A percentile compares a stretch with the other conserved stretches of the same genome.
phyloP scores from a whole-genome alignment of 2,888 invertebrate genomes.

The Nymphalis urticae region DNA sequence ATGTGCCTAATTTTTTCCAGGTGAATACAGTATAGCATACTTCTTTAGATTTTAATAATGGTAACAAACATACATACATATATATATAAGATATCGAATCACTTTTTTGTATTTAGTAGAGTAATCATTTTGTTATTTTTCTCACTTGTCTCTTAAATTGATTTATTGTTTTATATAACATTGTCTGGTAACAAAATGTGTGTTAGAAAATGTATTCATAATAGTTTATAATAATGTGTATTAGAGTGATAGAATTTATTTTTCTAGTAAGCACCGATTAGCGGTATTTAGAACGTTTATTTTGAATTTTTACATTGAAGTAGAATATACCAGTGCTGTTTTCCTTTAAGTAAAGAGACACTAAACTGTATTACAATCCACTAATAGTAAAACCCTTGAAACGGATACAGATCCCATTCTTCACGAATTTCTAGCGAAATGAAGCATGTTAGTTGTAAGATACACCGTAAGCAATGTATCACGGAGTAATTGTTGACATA shows the following conservation, averaged over 20 bases:
- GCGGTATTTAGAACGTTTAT: conserved; percentile 68
- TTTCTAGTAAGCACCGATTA: conserved; percentile 64
- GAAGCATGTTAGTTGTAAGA: conserved; percentile 72
- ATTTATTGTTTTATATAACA: conserved; percentile 46
- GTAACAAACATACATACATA: conserved; percentile 51
- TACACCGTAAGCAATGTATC: conserved; percentile 62
- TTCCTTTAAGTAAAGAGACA: conserved; percentile 56
- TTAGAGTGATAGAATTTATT: conserved; percentile 66
- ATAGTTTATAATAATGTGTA: conserved; percentile 54
- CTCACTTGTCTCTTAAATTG: conserved; percentile 60
- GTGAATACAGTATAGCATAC: conserved; percentile 49
- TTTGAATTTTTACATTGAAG: conserved; percentile 54
- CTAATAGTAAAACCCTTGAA: conserved; percentile 50
- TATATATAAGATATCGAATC: conserved; percentile 48
- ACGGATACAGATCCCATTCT: conserved; percentile 49
- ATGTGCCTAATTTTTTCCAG: conserved; percentile 60
- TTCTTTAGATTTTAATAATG: conserved; percentile 54
- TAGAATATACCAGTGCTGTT: conserved; percentile 58
- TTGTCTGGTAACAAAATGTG: conserved; percentile 63
- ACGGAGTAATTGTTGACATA: conserved; percentile 60
- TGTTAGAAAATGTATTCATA: conserved; percentile 57
- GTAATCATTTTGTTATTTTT: conserved; percentile 54
- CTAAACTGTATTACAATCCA: conserved; percentile 52
- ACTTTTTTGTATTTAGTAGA: conserved; percentile 55
- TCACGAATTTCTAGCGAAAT: conserved; percentile 62